phyloP scores from a whole-genome alignment of 2,113 vertebrate species.

The Leptosomus discolor region DNA sequence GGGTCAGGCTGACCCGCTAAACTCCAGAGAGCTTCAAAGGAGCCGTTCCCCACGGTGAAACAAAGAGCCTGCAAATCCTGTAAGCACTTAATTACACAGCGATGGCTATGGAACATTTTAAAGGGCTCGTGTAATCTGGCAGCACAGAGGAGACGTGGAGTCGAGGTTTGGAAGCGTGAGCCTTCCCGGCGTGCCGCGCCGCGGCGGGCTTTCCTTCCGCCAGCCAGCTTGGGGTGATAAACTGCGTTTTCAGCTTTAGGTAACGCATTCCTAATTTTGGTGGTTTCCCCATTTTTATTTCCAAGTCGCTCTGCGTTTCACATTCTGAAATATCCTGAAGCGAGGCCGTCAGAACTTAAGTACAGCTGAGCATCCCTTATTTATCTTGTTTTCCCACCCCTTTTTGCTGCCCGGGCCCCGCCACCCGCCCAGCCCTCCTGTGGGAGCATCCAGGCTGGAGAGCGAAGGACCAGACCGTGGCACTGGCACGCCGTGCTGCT shows the following conservation, averaged over 20 bases:
- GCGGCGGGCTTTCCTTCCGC: rapidly evolving
- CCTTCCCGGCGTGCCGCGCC: rapidly evolving
- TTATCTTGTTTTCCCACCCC: rapidly evolving
- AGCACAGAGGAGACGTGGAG: background rate
- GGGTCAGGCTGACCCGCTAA: background rate
- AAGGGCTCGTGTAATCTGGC: background rate
- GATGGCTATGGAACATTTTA: rapidly evolving
- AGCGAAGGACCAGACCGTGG: background rate
- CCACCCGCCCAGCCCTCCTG: rapidly evolving
- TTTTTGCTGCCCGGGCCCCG: background rate
- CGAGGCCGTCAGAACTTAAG: rapidly evolving
- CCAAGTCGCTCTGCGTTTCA: rapidly evolving
- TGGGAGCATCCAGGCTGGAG: rapidly evolving
- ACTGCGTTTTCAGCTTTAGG: background rate
- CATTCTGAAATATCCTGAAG: background rate
- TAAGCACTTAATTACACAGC: background rate
- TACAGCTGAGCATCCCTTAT: background rate
- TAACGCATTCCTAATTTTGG: rapidly evolving
- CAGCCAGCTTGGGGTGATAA: background rate
- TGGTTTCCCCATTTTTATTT: background rate
- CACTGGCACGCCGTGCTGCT: rapidly evolving
- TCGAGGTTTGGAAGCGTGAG: background rate
- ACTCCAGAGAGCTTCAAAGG: background rate
- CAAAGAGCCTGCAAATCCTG: background rate
- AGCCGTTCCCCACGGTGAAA: background rate